These are phyloP conservation scores for Myiotriccus ornatus DNA, from an alignment of 2,797 vertebrate species.

Conservation along the genomic window DNA sequence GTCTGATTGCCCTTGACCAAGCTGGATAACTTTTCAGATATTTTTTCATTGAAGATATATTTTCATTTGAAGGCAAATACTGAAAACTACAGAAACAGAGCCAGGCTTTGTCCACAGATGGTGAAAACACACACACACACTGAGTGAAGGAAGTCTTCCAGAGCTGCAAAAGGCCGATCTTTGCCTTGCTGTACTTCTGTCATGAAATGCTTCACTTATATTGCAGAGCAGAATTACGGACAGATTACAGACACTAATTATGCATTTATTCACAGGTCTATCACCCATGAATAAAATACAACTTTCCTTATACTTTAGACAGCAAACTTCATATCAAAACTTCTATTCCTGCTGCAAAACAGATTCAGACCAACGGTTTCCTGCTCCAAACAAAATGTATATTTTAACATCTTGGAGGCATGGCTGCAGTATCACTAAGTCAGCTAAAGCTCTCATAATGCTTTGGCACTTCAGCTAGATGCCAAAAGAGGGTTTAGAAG, in stretches of 20 bases:
- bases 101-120: not conserved
- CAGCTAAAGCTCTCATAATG: not conserved
- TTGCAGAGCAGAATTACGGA: conserved; percentile 29
- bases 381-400: not conserved
- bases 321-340: not conserved
- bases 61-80: not conserved
- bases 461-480: not conserved
- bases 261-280: conserved; percentile 26
- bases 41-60: not conserved
- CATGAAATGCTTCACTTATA: conserved; percentile 15
- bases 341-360: not conserved
- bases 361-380: not conserved
- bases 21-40: not conserved
- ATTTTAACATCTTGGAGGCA: not conserved
- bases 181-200: conserved; percentile 13
- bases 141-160: not conserved
- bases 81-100: not conserved
- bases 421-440: not conserved
- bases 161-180: not conserved
- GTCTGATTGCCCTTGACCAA: not conserved
- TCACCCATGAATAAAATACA: conserved; percentile 9
- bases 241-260: conserved; percentile 16
- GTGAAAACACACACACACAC: not conserved
- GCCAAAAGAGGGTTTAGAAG: not conserved
- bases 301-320: not conserved